Evolutionary conservation across 2,888 invertebrate genomes (phyloP), one percentile per base, ranked within the genome.

Genomic region (Lasius fuliginosus): DNA sequence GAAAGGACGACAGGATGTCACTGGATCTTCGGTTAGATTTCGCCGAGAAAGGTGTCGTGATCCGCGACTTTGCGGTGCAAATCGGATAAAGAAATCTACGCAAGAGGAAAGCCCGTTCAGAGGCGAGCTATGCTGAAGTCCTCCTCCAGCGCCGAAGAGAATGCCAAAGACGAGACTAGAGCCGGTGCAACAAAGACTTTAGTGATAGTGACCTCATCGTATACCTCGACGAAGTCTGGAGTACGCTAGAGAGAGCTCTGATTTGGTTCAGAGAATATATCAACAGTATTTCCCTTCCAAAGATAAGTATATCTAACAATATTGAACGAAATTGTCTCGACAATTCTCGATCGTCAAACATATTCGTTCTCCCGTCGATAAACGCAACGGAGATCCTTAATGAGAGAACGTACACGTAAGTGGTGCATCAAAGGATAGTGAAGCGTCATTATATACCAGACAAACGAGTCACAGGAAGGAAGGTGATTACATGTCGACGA

Each of bases 221-320:
- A 46, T 79, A 49, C 40, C 79, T 73, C 53, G 67, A 83, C 49
- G 53, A 65, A 46, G 36, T n/a, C 15, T 67, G 85, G 60, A 42
- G 69, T 60, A 68, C 64, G 46, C 36, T 64, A 56, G 40, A 15
- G n/a, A 56, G 40, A 15, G n/a, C n/a, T 36, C 36, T 76, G 36
- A 33, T 53, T 65, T 49, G 3, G 23, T 27, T 33, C 15, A n/a
- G 46, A 49, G 18, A 18, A 23, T 56, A 23, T 56, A 67, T 60
- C 62, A 18, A 73, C 87, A 87, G 89, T 89, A 89, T 89, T 89
- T 64, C 62, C 68, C 23, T 65, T 75, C 89, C 88, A 89, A 89
- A 89, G 85, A 89, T 69, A 62, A 49, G 42, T 62, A 40, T 60
- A 77, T 68, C 46, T n/a, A 69, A 49, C 62, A 42, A 83, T 42